Conservation (phyloP, 2,888 invertebrate genomes). For the Drosophila trichaetosa region DNA sequence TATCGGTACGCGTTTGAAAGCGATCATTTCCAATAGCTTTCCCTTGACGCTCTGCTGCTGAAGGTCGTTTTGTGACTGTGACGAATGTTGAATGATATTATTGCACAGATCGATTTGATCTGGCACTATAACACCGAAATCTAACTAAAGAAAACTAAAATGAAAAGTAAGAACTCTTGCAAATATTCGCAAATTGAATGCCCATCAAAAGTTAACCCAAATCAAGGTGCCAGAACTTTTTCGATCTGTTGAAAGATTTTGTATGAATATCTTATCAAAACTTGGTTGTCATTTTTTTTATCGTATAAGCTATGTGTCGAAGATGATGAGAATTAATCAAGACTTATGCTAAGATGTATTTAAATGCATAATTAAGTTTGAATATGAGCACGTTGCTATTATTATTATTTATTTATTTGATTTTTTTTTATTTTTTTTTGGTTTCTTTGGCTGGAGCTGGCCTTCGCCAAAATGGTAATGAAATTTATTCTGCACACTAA, state of each 20-base stretch:
- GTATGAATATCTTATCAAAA: not conserved
- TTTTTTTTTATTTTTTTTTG: not conserved
- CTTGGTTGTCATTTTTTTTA: not conserved
- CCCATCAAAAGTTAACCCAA: not conserved
- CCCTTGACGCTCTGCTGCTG: slow-evolving; percentile 53
- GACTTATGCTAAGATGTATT: not conserved
- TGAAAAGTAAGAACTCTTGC: slow-evolving; percentile 15
- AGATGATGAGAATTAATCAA: not conserved
- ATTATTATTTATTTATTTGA: not conserved
- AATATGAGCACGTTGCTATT: not conserved
- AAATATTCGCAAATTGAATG: slow-evolving; percentile 4
- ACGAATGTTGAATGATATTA: slow-evolving; percentile 33
- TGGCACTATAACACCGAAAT: slow-evolving; percentile 28
- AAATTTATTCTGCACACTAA: slow-evolving; percentile 1
- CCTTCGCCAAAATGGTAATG: not conserved
- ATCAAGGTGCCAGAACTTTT: not conserved
- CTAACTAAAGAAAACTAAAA: slow-evolving; percentile 7
- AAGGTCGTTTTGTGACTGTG: slow-evolving; percentile 62
- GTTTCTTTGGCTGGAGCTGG: not conserved
- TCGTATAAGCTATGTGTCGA: not conserved
- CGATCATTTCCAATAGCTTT: slow-evolving; percentile 56
- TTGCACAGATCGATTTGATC: slow-evolving; percentile 49
- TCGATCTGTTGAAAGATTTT: not conserved
- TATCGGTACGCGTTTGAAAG: slow-evolving; percentile 43
- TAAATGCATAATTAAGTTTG: not conserved